Evolutionary conservation across 2,113 vertebrate genomes (phyloP).

Genomic region (Thalassoma bifasciatum): DNA sequence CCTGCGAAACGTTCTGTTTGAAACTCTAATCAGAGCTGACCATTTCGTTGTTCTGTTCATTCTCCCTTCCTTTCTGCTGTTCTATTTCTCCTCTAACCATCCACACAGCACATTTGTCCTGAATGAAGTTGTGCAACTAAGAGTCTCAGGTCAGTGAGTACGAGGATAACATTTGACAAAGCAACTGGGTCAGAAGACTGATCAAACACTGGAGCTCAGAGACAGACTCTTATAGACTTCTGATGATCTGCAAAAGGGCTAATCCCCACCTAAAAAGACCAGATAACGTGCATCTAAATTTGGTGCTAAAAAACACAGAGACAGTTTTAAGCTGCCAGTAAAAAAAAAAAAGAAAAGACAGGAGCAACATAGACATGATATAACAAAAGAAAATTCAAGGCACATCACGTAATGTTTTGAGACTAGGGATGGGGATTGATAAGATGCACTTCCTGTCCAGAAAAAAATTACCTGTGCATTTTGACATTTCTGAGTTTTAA

Average conservation of each 20-base stretch:
- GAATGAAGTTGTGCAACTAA: not conserved
- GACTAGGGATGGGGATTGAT: too few relatives aligned
- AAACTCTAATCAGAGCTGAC: not conserved
- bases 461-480: too few relatives aligned
- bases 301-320: not conserved
- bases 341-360: too few relatives aligned
- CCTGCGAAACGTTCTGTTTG: not conserved
- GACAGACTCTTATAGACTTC: not conserved
- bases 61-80: slow-evolving; percentile 1
- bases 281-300: not conserved
- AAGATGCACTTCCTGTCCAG: too few relatives aligned
- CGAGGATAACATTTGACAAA: not conserved
- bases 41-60: not conserved
- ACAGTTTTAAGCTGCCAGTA: too few relatives aligned
- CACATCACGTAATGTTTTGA: not conserved
- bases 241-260: not conserved
- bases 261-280: not conserved
- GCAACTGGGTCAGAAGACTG: not conserved
- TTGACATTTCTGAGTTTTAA: too few relatives aligned
- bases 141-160: slow-evolving; percentile 5
- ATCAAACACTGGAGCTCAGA: not conserved
- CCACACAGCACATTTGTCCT: not conserved
- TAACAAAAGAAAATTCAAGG: not conserved
- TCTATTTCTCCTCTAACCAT: not conserved
- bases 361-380: not conserved